Conservation (phyloP, 2,113 vertebrate genomes). For the Oncorhynchus masou region DNA sequence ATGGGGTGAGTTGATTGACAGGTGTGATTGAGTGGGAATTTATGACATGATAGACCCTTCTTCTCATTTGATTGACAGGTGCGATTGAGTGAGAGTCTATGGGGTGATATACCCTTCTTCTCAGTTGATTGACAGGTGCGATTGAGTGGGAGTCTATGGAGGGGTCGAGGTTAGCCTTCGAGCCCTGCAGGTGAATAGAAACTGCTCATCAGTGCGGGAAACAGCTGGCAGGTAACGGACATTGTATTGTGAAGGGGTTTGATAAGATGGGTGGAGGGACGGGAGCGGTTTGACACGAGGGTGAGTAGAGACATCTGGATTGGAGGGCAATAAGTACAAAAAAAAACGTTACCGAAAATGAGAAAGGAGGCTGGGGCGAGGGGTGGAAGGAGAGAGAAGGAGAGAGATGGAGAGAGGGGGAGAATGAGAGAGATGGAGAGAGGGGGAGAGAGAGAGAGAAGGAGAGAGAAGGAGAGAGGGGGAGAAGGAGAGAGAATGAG, state of each 20-base stretch:
- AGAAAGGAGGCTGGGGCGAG: background rate
- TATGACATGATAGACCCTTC: background rate
- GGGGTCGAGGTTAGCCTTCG: background rate
- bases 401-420: background rate
- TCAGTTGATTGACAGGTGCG: background rate
- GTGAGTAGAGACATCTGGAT: background rate
- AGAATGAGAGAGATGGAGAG: background rate
- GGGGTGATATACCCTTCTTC: background rate
- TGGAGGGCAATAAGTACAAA: background rate
- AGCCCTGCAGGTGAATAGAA: background rate
- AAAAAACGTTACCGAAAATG: background rate
- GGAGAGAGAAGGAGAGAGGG: background rate
- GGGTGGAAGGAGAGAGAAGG: too few species aligned
- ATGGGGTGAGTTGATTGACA: background rate
- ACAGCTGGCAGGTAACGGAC: background rate
- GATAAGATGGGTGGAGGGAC: background rate
- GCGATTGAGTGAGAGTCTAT: too few species aligned
- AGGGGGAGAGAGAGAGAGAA: background rate
- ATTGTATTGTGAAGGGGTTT: background rate
- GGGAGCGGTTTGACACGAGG: background rate
- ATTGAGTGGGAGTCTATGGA: background rate
- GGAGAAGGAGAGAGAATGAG: too few species aligned
- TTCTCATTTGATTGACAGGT: too few species aligned
- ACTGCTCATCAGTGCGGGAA: background rate
- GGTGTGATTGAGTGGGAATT: background rate